These are phyloP conservation scores for Amiota mariae DNA, from an alignment of 2,888 invertebrate species.

Conservation along the genomic window DNA sequence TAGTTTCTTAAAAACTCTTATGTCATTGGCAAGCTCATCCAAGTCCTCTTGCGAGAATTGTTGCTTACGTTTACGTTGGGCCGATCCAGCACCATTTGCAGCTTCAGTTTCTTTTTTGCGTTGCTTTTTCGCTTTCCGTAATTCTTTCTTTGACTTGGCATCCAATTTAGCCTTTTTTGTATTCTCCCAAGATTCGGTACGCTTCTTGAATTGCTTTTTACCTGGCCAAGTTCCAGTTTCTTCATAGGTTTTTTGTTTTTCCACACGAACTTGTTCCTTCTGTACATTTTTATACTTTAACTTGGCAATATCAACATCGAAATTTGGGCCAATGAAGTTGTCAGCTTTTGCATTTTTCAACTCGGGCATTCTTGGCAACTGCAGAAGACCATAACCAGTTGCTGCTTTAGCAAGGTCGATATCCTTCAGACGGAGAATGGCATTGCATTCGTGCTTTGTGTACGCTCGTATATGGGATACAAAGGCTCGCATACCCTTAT, in stretches of 20 bases:
- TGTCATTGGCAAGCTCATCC: conserved; percentile 85
- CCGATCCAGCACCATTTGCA: conserved; percentile 66
- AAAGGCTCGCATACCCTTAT: conserved; percentile 92
- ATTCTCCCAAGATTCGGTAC: conserved; percentile 84
- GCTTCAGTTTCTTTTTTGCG: conserved; percentile 68
- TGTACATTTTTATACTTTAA: conserved; percentile 87
- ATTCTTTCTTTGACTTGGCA: conserved; percentile 76
- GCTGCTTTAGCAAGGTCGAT: conserved; percentile 89
- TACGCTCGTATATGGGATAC: conserved; percentile 96
- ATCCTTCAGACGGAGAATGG: conserved; percentile 90
- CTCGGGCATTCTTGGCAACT: conserved; percentile 97
- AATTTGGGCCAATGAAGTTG: conserved; percentile 72
- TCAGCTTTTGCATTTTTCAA: conserved; percentile 80
- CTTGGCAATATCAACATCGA: conserved; percentile 81
- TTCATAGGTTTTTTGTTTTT: conserved; percentile 81
- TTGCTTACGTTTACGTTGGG: conserved; percentile 74
- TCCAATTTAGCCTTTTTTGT: conserved; percentile 78
- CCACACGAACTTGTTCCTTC: conserved; percentile 82
- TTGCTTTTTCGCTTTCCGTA: conserved; percentile 73
- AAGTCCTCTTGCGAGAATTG: conserved; percentile 82
- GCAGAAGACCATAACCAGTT: conserved; percentile 90
- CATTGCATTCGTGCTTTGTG: conserved; percentile 94
- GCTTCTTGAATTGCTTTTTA: conserved; percentile 75
- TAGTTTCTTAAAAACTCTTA: conserved; percentile 87
- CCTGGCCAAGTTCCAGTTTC: conserved; percentile 85